Evolutionary conservation across 2,113 vertebrate genomes (phyloP).

Genomic region (Mus spicilegus): DNA sequence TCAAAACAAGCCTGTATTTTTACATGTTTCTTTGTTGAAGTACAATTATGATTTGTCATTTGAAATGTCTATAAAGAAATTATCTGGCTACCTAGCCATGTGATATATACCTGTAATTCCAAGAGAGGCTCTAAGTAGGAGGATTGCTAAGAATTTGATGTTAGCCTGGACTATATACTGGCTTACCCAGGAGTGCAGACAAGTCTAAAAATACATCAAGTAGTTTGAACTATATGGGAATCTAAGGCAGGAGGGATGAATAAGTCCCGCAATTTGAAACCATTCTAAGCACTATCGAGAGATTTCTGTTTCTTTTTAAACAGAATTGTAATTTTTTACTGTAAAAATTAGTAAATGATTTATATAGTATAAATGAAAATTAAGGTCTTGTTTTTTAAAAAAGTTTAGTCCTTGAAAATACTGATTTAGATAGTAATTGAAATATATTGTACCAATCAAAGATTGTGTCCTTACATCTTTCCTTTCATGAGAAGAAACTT

Average conservation of each 20-base stretch:
- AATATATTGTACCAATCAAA: neutral
- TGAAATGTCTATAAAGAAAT: neutral
- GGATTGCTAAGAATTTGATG: neutral
- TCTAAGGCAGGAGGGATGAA: neutral
- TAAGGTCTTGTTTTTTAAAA: neutral
- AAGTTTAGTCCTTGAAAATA: slow-evolving; percentile 1
- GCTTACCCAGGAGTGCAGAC: neutral
- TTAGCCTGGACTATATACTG: neutral
- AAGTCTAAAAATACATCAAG: neutral
- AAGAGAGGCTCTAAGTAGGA: neutral
- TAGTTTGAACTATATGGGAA: neutral
- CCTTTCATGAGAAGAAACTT: slow-evolving; percentile 33
- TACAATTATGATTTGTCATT: neutral
- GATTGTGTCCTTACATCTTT: neutral
- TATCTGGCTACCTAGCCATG: neutral
- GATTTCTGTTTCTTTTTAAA: neutral
- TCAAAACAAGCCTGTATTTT: neutral
- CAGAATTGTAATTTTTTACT: neutral
- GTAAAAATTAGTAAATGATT: neutral
- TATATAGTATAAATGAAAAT: neutral
- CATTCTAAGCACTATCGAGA: neutral
- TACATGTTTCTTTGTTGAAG: neutral
- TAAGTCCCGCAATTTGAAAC: neutral
- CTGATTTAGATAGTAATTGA: slow-evolving; percentile 19
- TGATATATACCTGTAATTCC: neutral